Evolutionary conservation across 1,140 invertebrate genomes (phyloP), one percentile per base, ranked within the genome.

Genomic region (Ctenoplectra terminalis): DNA sequence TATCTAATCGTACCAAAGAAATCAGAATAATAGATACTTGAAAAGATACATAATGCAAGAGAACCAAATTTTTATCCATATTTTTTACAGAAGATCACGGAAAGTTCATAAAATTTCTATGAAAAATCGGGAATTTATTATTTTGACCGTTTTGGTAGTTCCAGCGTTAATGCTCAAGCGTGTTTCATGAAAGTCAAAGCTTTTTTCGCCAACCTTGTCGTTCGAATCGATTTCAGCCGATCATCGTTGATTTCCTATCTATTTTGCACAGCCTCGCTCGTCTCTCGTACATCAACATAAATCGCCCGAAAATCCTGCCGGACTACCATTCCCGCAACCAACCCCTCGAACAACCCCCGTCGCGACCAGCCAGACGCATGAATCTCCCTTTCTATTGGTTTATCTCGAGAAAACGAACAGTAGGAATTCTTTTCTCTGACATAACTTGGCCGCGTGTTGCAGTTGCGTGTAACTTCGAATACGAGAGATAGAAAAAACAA

Each of bases 201-300:
- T n/a, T n/a, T n/a, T n/a, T n/a, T n/a, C n/a, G n/a, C n/a, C n/a
- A n/a, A n/a, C n/a, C n/a, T n/a, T 13, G 20, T 61, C 43, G 2
- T 63, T 23, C 43, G 60, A 64, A 40, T 46, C 29, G 60, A 75
- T 64, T 70, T 46, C 29, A 31, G 0, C 17, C 40, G 17, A 61
- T 50, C 56, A n/a, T n/a, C 37, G 74, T 56, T 48, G 64, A 70
- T 70, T 70, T 70, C 40, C 40, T 20, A 46, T 46, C 26, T 70
- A 40, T 43, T 34, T 15, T n/a, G 37, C 26, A 60, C 9, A 23
- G 2, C 11, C 56, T 46, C 50, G 61, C 69, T 56, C 69, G 76
- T 61, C 67, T 29, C 43, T 43, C 63, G 48, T 61, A 40, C 34
- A 77, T 74, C 66, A 43, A 50, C 81, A 85, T 58, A 87, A 69